These are phyloP conservation scores for Carcina quercana DNA, from an alignment of 2,888 invertebrate genomes.

Conservation along the genomic window DNA sequence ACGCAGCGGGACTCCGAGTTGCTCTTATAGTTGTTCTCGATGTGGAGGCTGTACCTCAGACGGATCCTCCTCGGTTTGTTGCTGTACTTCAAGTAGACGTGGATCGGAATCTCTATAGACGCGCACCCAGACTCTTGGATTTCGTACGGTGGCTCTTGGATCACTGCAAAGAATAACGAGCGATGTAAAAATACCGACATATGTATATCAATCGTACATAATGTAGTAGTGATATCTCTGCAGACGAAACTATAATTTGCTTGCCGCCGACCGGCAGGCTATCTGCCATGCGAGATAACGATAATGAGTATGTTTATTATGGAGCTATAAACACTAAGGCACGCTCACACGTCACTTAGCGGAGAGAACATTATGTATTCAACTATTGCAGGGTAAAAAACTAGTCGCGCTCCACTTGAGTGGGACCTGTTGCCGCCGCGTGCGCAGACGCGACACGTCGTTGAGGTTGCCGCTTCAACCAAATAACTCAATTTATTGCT, in stretches of 20 bases:
- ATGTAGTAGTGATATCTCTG: constrained; percentile 9
- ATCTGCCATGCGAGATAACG: constrained; percentile 43
- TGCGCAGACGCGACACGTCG: too few relatives aligned
- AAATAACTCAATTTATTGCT: too few relatives aligned
- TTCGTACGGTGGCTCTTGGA: constrained; percentile 69
- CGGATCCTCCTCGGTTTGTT: constrained; percentile 59
- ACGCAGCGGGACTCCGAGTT: constrained; percentile 53
- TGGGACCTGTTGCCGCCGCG: too few relatives aligned
- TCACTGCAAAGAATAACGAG: constrained; percentile 42
- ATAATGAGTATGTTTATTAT: constrained; percentile 36
- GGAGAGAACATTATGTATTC: constrained; percentile 6
- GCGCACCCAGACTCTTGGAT: constrained; percentile 66
- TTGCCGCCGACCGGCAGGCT: constrained; percentile 34
- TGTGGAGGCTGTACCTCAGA: constrained; percentile 54
- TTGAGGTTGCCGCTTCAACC: too few relatives aligned
- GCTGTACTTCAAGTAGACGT: constrained; percentile 64
- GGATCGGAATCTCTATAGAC: constrained; percentile 62
- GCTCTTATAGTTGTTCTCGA: constrained; percentile 52
- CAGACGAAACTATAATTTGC: constrained; percentile 25
- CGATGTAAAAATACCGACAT: constrained; percentile 3
- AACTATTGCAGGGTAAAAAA: neutral
- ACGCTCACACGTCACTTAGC: neutral
- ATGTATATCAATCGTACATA: constrained; percentile 16
- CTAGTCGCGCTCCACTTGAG: neutral
- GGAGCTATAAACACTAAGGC: constrained; percentile 5